Conservation (phyloP, 2,888 invertebrate genomes). For the Drymonia ruficornis region DNA sequence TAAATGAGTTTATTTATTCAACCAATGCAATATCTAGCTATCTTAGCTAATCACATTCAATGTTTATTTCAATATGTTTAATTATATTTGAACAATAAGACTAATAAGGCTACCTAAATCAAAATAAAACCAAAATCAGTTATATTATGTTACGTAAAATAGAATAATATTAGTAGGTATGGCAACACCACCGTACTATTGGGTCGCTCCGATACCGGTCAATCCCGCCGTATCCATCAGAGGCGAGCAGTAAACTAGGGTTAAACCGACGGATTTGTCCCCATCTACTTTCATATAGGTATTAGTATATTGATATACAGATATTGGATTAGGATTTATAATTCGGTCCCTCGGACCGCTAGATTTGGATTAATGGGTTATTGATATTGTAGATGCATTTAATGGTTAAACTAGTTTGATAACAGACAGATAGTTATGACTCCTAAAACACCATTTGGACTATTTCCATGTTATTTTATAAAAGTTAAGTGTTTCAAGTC, state of each 20-base stretch:
- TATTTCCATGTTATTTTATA: too few relatives aligned
- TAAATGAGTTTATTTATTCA: too few relatives aligned
- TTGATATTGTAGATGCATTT: slow-evolving; percentile 1
- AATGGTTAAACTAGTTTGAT: not conserved
- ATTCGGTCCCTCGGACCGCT: slow-evolving; percentile 6
- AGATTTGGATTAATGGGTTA: not conserved
- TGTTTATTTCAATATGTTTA: too few relatives aligned
- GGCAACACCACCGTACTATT: slow-evolving; percentile 35
- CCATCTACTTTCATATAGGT: slow-evolving; percentile 30
- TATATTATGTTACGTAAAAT: not conserved
- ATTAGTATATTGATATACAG: slow-evolving; percentile 35
- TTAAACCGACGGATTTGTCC: slow-evolving; percentile 40
- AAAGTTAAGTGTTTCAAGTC: too few relatives aligned
- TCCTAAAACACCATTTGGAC: too few relatives aligned
- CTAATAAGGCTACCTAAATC: too few relatives aligned
- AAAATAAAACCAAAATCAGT: too few relatives aligned
- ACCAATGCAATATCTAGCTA: too few relatives aligned
- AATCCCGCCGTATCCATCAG: slow-evolving; percentile 50
- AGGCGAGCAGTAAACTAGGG: slow-evolving; percentile 47
- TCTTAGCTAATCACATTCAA: too few relatives aligned
- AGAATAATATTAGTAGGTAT: slow-evolving; percentile 1
- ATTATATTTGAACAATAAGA: too few relatives aligned
- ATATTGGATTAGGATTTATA: slow-evolving; percentile 36
- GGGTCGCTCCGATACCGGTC: slow-evolving; percentile 48
- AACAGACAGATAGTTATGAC: too few relatives aligned